phyloP scores from a whole-genome alignment of 2,113 vertebrate genomes.

The Xiphophorus hellerii region DNA sequence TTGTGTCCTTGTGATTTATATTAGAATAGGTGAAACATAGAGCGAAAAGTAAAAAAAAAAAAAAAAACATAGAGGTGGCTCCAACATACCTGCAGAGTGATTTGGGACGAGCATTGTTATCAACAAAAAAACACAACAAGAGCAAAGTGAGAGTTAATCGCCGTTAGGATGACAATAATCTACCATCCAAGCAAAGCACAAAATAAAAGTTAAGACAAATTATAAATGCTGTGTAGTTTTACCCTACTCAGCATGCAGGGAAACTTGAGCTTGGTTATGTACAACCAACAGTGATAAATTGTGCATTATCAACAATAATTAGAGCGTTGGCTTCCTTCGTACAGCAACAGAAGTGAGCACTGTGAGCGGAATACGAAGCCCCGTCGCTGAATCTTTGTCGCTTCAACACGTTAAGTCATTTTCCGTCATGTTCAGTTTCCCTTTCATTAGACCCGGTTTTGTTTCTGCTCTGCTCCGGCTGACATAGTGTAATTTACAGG shows the following conservation, averaged over 20 bases:
- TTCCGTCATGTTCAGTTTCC: conserved; percentile 50
- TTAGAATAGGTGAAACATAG: background rate
- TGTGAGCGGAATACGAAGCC: conserved; percentile 34
- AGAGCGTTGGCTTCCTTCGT: conserved; percentile 37
- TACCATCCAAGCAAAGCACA: conserved; percentile 51
- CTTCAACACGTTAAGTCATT: conserved; percentile 38
- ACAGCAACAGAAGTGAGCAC: conserved; percentile 31
- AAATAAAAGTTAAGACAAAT: conserved; percentile 21
- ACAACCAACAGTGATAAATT: conserved; percentile 59
- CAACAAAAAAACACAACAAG: conserved; percentile 26
- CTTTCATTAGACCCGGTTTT: conserved; percentile 64
- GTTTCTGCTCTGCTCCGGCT: conserved; percentile 54
- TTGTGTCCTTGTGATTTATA: conserved; percentile 21
- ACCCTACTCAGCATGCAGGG: conserved; percentile 17
- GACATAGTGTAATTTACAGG: conserved; percentile 71
- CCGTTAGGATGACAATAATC: conserved; percentile 65
- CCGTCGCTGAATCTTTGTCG: conserved; percentile 22
- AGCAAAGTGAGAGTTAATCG: conserved; percentile 62
- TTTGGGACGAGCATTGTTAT: conserved; percentile 8
- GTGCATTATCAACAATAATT: conserved; percentile 64
- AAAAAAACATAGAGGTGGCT: too few relatives aligned
- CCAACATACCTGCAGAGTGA: conserved; percentile 32
- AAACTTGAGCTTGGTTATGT: conserved; percentile 47
- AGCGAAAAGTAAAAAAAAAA: too few relatives aligned
- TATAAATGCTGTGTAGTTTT: conserved; percentile 24